Conservation (phyloP, 2,113 vertebrate species). For the Hydrochoerus hydrochaeris region DNA sequence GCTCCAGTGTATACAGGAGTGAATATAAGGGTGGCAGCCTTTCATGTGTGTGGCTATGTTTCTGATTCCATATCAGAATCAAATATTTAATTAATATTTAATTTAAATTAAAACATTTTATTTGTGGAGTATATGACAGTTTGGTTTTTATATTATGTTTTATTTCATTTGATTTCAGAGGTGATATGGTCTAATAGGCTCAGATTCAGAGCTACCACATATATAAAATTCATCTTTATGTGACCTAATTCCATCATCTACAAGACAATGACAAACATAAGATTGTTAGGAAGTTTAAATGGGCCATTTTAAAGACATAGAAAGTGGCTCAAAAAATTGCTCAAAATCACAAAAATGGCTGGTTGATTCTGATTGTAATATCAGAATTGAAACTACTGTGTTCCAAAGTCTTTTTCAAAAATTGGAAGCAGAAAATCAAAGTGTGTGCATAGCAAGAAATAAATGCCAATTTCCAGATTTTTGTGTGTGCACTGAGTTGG, state of each 20-base stretch:
- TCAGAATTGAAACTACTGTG: slow-evolving; percentile 19
- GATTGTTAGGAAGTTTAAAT: not conserved
- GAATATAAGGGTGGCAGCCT: not conserved
- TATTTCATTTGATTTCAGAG: not conserved
- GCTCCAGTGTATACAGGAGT: fast-evolving
- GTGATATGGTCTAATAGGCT: not conserved
- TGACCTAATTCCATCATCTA: not conserved
- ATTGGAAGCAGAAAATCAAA: slow-evolving; percentile 48
- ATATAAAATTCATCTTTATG: not conserved
- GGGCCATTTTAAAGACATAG: not conserved
- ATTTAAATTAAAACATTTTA: not conserved
- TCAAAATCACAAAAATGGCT: not conserved
- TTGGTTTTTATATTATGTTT: not conserved
- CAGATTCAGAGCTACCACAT: not conserved
- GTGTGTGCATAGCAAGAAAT: not conserved
- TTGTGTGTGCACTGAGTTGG: slow-evolving; percentile 19
- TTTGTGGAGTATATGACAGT: not conserved
- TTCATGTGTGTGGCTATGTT: not conserved
- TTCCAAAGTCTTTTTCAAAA: slow-evolving; percentile 17
- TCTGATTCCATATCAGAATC: not conserved
- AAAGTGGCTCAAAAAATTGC: not conserved
- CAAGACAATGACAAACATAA: not conserved
- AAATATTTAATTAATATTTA: slow-evolving; percentile 19
- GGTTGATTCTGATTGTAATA: not conserved
- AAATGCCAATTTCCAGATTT: slow-evolving; percentile 64